Evolutionary conservation across 2,797 vertebrate genomes (phyloP).

Genomic region (Pipistrellus pipistrellus): DNA sequence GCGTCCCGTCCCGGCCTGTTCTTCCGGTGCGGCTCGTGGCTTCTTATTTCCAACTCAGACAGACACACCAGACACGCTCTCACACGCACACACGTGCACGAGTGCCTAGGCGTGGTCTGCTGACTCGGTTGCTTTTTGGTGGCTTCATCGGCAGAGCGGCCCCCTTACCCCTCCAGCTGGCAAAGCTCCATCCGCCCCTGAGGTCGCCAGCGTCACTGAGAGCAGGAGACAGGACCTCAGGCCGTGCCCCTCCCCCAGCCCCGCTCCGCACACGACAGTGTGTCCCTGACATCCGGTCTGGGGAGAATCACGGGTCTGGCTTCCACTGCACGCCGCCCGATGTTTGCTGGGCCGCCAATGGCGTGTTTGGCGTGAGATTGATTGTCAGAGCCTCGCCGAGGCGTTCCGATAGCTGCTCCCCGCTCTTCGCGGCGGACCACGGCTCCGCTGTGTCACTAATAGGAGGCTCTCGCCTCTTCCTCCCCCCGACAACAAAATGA

Average conservation of each 20-base stretch:
- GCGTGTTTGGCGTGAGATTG: conserved; percentile 75
- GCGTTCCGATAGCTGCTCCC: conserved; percentile 78
- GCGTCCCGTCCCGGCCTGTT: rapidly evolving
- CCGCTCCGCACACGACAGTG: conserved; percentile 27
- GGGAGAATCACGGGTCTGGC: conserved; percentile 74
- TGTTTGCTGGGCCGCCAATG: conserved; percentile 75
- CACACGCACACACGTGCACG: rapidly evolving
- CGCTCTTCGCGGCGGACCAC: conserved; percentile 80
- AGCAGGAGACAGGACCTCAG: too few relatives aligned
- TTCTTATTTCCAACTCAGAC: background rate
- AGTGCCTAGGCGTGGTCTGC: background rate
- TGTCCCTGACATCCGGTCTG: conserved; percentile 64
- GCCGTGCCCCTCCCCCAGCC: background rate
- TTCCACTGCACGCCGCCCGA: conserved; percentile 60
- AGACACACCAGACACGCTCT: background rate
- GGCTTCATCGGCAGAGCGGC: rapidly evolving
- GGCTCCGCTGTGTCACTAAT: conserved; percentile 68
- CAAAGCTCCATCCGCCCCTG: background rate
- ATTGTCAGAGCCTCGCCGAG: conserved; percentile 75
- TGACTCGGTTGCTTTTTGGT: rapidly evolving
- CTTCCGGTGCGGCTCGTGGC: rapidly evolving
- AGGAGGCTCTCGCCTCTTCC: conserved; percentile 81
- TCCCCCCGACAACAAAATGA: conserved; percentile 76
- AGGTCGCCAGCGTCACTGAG: background rate
- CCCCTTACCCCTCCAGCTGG: background rate